phyloP scores from a whole-genome alignment of 2,888 invertebrate genomes.

The Leptinotarsa tumamoca region DNA sequence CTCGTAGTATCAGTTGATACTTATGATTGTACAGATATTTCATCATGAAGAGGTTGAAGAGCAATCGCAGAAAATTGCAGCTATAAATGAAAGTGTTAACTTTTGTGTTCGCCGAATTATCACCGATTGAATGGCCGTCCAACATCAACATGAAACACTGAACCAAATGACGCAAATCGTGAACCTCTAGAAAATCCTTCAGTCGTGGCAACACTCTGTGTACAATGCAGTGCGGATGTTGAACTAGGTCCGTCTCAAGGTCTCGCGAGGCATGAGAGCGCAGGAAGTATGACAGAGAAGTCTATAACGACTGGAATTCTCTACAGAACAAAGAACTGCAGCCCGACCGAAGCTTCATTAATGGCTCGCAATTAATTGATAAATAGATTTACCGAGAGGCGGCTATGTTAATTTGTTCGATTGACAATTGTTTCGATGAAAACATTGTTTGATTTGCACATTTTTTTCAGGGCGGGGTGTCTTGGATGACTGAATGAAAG shows the following conservation, averaged over 20 bases:
- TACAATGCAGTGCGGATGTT: slow-evolving; percentile 62
- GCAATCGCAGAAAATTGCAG: too few species aligned
- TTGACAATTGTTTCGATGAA: slow-evolving; percentile 21
- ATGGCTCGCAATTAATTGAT: slow-evolving; percentile 34
- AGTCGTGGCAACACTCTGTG: slow-evolving; percentile 15
- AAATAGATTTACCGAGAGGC: slow-evolving; percentile 3
- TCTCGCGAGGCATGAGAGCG: slow-evolving; percentile 59
- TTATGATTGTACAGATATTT: too few species aligned
- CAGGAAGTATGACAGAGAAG: slow-evolving; percentile 59
- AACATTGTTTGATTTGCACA: neutral
- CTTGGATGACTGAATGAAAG: neutral
- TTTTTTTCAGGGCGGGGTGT: neutral
- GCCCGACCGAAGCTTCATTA: slow-evolving; percentile 31
- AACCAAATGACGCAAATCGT: slow-evolving; percentile 5
- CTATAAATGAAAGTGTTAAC: too few species aligned
- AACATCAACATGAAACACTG: neutral
- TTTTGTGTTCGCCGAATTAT: too few species aligned
- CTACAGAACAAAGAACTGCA: slow-evolving; percentile 48
- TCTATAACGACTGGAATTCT: slow-evolving; percentile 38
- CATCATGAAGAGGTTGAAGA: too few species aligned
- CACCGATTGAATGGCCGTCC: too few species aligned
- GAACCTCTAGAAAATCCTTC: slow-evolving; percentile 18
- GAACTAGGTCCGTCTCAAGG: slow-evolving; percentile 68
- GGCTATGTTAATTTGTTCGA: slow-evolving; percentile 26
- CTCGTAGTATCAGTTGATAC: too few species aligned